Base-by-base conservation (phyloP, 2,888 invertebrate species). In the Venustoraphidia nigricollis region DNA sequence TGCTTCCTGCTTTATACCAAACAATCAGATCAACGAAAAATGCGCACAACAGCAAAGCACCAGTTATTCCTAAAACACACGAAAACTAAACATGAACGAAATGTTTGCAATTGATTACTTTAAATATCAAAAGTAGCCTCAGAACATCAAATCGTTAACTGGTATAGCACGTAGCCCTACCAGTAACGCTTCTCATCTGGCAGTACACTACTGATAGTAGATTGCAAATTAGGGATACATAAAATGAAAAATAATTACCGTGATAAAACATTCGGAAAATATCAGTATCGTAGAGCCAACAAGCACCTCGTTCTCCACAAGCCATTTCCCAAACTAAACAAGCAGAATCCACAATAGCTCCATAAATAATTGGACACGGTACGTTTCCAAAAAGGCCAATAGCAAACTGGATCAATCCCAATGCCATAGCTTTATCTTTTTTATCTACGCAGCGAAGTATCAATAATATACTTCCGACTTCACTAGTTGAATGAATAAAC, bases 281-380 rank as follows among this genome's bases (percentile, higher is more conserved):
- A 58, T 85, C 81, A 41, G 82, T 79, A 67, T 93, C 88, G 65
- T 92, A 93, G n/a, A 87, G 75, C 58, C 83, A 83, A 68, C 93
- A 93, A 42, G 88, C 90, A 51, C 90, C 91, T 57, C 79, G 71
- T 59, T 83, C 75, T 41, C 83, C 85, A 64, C 90, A 90, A 3
- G 84, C 78, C 50, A 76, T 77, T 66, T 90, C 89, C 75, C 92
- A 88, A 56, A 90, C 80, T 36, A 90, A 75, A 64, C 93, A 93
- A 6, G 92, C 89, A 2, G 88, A 89, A 72, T 93, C 93, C 48
- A 93, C 86, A 5, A 92, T 88, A 41, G 88, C 86, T 51, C 92
- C 93, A 67, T 93, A 93, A 57, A 93, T 80, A 57, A 92, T 89
- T n/a, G 92, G 91, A 66, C 93, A 93, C 57, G 92, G 93, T 61